Percentiles rank a stretch among this genome's conserved stretches.
phyloP scores from a whole-genome alignment of 1,140 invertebrate genomes.

The Leptinotarsa defecta region DNA sequence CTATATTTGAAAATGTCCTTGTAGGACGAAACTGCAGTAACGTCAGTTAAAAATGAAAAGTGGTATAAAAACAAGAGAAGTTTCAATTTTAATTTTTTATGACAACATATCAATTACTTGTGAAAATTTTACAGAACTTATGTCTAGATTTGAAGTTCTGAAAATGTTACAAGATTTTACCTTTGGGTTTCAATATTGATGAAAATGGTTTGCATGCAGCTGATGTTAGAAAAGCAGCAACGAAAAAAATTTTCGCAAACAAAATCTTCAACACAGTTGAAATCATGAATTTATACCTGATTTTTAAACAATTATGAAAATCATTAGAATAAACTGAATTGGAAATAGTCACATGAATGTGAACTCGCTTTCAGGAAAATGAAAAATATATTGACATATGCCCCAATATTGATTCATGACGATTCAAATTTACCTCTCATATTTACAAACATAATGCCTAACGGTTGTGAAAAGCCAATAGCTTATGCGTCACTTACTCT shows the following conservation, averaged over 20 bases:
- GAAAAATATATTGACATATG: not conserved
- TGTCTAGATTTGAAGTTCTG: no score
- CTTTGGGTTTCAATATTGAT: not conserved
- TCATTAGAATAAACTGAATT: not conserved
- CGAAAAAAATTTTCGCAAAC: not conserved
- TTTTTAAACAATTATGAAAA: not conserved
- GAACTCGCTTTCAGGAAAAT: not conserved
- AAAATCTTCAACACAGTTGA: not conserved
- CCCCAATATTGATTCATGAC: not conserved
- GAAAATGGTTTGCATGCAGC: not conserved
- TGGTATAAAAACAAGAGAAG: no score
- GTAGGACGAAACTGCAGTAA: no score
- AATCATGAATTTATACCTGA: not conserved
- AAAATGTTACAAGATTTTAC: no score
- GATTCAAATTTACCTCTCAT: constrained; percentile 25
- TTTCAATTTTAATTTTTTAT: no score
- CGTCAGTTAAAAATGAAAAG: no score
- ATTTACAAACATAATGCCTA: constrained; percentile 11
- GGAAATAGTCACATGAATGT: not conserved
- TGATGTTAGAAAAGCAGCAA: not conserved
- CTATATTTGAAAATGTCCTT: no score
- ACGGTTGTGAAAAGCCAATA: not conserved
- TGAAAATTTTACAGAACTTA: no score
- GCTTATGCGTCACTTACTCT: not conserved
- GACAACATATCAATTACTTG: no score